phyloP scores from a whole-genome alignment of 2,113 vertebrate species.

The Alethe diademata region DNA sequence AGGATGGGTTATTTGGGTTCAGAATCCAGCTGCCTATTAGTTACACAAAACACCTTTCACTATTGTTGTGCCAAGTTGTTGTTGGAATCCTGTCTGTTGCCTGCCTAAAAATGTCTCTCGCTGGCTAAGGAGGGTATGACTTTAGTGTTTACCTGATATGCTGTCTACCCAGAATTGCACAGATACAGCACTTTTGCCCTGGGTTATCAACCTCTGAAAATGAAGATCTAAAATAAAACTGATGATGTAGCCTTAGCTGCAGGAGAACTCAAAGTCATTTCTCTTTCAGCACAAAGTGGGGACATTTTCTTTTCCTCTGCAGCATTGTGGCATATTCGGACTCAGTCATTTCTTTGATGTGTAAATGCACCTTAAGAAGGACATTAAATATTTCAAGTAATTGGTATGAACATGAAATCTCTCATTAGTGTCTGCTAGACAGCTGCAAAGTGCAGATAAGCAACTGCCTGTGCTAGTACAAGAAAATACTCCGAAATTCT shows the following conservation, averaged over 20 bases:
- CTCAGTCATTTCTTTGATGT: conserved; percentile 78
- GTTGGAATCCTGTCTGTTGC: not conserved
- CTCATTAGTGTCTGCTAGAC: conserved; percentile 71
- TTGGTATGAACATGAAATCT: conserved; percentile 75
- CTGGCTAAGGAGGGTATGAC: not conserved
- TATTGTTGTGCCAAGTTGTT: not conserved
- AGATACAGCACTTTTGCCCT: not conserved
- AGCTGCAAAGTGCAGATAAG: conserved; percentile 72
- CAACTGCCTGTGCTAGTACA: conserved; percentile 4
- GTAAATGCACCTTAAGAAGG: conserved; percentile 75
- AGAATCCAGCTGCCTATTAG: not conserved
- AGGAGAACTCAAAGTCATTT: conserved; percentile 32
- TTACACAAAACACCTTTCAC: not conserved
- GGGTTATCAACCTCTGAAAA: conserved; percentile 8
- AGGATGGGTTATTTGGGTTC: not conserved
- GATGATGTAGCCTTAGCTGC: conserved; percentile 5
- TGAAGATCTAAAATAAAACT: conserved; percentile 32
- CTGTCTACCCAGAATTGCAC: not conserved
- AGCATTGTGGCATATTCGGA: conserved; percentile 15
- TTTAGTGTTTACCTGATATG: not conserved
- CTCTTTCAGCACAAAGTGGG: conserved; percentile 11
- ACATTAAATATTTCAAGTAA: conserved; percentile 78
- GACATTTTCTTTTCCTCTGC: not conserved
- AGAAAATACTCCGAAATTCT: conserved; percentile 45
- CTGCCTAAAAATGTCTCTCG: not conserved